A percentile compares a stretch with the other conserved stretches of the same genome.
These are phyloP conservation scores for Coleophora deauratella DNA, from an alignment of 2,888 invertebrate species.

Conservation along the genomic window DNA sequence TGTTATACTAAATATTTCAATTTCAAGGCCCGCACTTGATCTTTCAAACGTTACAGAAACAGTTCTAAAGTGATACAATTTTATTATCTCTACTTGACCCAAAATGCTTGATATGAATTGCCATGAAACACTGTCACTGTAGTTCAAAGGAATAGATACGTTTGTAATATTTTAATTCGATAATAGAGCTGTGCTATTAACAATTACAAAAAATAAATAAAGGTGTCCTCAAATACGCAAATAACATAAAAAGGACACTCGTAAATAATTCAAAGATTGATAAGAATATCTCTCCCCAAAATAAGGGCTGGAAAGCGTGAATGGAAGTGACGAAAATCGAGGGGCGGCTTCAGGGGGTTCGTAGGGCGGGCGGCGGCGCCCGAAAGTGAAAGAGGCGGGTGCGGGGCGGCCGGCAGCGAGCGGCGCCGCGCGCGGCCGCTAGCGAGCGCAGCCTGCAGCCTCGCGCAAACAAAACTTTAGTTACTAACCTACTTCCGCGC, in stretches of 20 bases:
- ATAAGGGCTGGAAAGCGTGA: slow-evolving; percentile 13
- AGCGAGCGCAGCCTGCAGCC: slow-evolving; percentile 64
- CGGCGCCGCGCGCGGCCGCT: slow-evolving; percentile 38
- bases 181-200: no score
- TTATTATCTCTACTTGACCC: no score
- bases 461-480: slow-evolving; percentile 75
- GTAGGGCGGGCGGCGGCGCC: slow-evolving; percentile 44
- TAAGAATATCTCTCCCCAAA: background rate
- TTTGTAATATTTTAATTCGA: no score
- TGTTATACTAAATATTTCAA: slow-evolving; percentile 1
- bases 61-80: background rate
- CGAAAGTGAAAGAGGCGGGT: slow-evolving; percentile 56
- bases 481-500: slow-evolving; percentile 74
- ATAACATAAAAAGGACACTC: no score
- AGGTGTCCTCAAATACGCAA: no score
- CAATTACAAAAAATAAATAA: no score
- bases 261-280: no score
- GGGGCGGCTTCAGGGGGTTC: slow-evolving; percentile 23
- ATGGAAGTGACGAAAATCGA: slow-evolving; percentile 22
- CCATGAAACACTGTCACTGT: no score
- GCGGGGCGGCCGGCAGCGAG: slow-evolving; percentile 23
- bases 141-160: no score
- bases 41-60: background rate
- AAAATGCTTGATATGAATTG: no score
- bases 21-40: slow-evolving; percentile 1